These are phyloP conservation scores for Danio albolineatus DNA, from an alignment of 2,797 vertebrate species.

Conservation along the genomic window DNA sequence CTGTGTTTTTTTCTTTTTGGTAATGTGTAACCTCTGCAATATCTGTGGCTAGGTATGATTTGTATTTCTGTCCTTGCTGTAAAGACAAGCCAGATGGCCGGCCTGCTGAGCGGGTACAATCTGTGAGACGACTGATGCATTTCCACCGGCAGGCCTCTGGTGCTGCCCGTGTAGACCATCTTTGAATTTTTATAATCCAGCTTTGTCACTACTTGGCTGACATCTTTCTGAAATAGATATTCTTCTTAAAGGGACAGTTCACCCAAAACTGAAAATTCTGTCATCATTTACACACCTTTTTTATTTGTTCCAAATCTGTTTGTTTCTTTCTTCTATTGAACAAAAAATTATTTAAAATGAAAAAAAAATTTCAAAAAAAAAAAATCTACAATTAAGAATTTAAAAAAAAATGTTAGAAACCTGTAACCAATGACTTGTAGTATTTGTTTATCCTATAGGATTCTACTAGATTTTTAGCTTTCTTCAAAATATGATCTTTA, in stretches of 20 bases:
- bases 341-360: too few species aligned
- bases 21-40: conserved; percentile 73
- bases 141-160: conserved; percentile 67
- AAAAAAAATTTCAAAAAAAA: too few species aligned
- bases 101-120: conserved; percentile 75
- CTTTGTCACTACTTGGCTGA: not conserved
- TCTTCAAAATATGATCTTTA: too few species aligned
- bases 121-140: conserved; percentile 73
- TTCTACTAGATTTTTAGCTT: too few species aligned
- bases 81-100: conserved; percentile 78
- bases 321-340: too few species aligned
- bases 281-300: too few species aligned
- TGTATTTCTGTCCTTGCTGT: conserved; percentile 69
- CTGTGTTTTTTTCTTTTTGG: not conserved
- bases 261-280: too few species aligned
- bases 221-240: not conserved
- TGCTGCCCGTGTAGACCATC: conserved; percentile 35
- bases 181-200: conserved; percentile 10
- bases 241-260: not conserved
- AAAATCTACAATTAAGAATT: too few species aligned
- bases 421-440: too few species aligned
- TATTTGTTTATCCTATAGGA: too few species aligned
- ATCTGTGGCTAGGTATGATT: conserved; percentile 74
- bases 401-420: too few species aligned
- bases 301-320: too few species aligned